Base-by-base conservation (phyloP, 2,797 vertebrate species). In the Myotis findleyi region DNA sequence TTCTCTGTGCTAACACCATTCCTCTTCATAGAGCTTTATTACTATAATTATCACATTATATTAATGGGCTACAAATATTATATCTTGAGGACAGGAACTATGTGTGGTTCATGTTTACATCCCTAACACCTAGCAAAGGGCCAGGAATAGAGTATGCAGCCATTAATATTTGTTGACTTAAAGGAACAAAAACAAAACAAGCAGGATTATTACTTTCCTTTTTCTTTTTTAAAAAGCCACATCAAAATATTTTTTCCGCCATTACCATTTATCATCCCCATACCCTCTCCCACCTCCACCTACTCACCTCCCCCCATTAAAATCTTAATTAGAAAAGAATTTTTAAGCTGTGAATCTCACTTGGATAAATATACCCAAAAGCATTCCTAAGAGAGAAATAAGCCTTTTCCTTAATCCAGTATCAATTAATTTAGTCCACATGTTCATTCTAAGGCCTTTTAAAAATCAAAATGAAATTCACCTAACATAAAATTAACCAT, bases 271-370 rank as follows among this genome's bases (percentile, higher is more conserved):
- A n/a, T n/a, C 30, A 30, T 30, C 30, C 62, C 14, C 30, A 64
- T 33, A 66, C 14, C n/a, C 64, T 33, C 7, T 17, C n/a, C 62
- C 14, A 64, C 30, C 30, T 59, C 14, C 30, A 3, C 62, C 6
- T 59, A 27, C 25, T 13, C 25, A 25, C 30, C 62, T n/a, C 30
- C 30, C 55, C 30, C 62, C 16, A n/a, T 66, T 66, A 66, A 62
- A 86, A 69, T 91, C 38, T 89, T 89, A 69, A 89, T 93, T 76
- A 25, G 21, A 66, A 85, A 93, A 91, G 6, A 77, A 71, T 55
- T 71, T 94, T 93, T 33, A 82, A 95, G 53, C 71, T 82, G 49
- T 90, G 49, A 47, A 44, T 85, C 38, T 77, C n/a, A 72, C 44
- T 33, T 44, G 30, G 33, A 81, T 57, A 92, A 82, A 73, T 44